phyloP scores from a whole-genome alignment of 2,113 vertebrate species.

The Oenanthe oenanthe region DNA sequence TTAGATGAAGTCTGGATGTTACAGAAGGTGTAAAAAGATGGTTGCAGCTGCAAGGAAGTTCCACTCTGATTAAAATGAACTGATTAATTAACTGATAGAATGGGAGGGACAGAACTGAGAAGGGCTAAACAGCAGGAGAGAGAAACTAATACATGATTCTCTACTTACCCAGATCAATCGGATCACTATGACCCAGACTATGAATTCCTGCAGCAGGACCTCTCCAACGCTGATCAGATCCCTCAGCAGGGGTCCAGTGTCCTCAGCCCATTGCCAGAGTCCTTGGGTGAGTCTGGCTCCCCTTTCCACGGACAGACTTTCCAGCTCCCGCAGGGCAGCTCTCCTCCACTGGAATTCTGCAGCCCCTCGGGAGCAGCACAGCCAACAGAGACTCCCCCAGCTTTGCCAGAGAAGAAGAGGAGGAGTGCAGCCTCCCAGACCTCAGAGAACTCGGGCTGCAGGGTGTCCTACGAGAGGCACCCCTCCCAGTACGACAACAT shows the following conservation, averaged over 20 bases:
- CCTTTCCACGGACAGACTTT: slow-evolving; percentile 85
- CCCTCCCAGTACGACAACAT: slow-evolving; percentile 95
- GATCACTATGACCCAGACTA: slow-evolving; percentile 98
- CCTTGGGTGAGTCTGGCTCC: slow-evolving; percentile 84
- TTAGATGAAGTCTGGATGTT: not conserved
- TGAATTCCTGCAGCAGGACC: slow-evolving; percentile 97
- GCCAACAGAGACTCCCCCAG: slow-evolving; percentile 83
- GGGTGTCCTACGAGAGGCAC: slow-evolving; percentile 85
- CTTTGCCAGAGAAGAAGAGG: slow-evolving; percentile 93
- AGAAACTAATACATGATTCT: not conserved
- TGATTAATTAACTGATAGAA: not conserved
- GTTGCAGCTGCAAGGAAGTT: not conserved
- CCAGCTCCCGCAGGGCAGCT: slow-evolving; percentile 72
- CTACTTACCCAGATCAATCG: slow-evolving; percentile 85
- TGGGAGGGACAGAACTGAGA: not conserved
- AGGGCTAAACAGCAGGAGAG: not conserved
- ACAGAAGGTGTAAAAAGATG: not conserved
- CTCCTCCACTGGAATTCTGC: slow-evolving; percentile 63
- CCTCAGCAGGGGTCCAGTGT: slow-evolving; percentile 78
- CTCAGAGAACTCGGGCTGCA: slow-evolving; percentile 73
- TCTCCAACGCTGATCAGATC: slow-evolving; percentile 86
- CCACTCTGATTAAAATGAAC: not conserved
- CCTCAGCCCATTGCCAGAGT: slow-evolving; percentile 93
- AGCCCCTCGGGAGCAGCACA: not conserved
- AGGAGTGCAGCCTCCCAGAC: slow-evolving; percentile 82